phyloP scores from a whole-genome alignment of 2,113 vertebrate genomes.

The Ceratotherium simum region DNA sequence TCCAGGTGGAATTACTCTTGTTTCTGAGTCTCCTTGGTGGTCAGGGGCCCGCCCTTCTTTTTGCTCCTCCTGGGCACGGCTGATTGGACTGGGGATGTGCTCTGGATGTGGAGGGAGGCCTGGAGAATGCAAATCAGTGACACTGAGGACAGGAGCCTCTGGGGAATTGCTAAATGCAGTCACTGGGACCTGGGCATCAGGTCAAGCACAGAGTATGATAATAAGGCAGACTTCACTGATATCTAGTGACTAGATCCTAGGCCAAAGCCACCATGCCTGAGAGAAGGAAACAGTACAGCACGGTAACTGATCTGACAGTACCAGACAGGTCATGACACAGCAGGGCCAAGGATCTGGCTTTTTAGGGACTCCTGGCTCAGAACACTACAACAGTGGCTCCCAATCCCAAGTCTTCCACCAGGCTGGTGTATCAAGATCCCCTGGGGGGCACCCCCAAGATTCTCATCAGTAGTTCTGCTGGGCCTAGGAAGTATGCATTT shows the following conservation, averaged over 20 bases:
- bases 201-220: not conserved
- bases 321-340: not conserved
- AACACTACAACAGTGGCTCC: not conserved
- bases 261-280: not conserved
- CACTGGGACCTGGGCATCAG: not conserved
- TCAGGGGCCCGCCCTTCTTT: not conserved
- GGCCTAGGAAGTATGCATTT: not conserved
- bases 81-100: not conserved
- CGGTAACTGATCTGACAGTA: not conserved
- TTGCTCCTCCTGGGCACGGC: slow-evolving; percentile 61
- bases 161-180: not conserved
- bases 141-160: not conserved
- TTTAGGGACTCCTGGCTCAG: not conserved
- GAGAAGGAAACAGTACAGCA: not conserved
- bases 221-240: too few relatives aligned
- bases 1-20: not conserved
- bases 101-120: slow-evolving; percentile 18
- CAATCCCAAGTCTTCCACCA: not conserved
- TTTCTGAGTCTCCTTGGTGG: not conserved
- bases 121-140: slow-evolving; percentile 9
- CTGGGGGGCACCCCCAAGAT: not conserved
- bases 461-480: not conserved
- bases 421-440: not conserved
- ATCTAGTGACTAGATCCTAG: not conserved
- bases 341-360: not conserved